Percentiles rank a stretch among this genome's conserved stretches.
Evolutionary conservation across 1,140 invertebrate species (phyloP).

Genomic region (Bursaphelenchus mucronatus): DNA sequence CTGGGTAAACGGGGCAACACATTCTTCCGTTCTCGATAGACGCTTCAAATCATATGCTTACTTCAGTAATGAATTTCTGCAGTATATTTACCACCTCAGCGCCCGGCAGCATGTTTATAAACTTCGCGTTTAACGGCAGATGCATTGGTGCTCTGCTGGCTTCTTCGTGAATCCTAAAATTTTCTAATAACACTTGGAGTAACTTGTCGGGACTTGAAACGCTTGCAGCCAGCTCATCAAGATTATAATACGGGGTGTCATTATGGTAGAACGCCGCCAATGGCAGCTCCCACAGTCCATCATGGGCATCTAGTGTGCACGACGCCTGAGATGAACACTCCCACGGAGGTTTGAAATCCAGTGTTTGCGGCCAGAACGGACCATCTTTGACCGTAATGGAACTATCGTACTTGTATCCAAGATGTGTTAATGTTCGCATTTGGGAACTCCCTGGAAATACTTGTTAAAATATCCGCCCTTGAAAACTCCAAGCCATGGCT

Average conservation of each 20-base stretch:
- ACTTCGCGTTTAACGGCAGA: conserved; percentile 42
- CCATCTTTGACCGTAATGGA: conserved; percentile 42
- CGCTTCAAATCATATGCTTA: too few species aligned
- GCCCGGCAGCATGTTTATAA: conserved; percentile 39
- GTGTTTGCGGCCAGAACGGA: conserved; percentile 52
- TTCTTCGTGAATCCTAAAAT: conserved; percentile 25
- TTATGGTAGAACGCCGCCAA: conserved; percentile 34
- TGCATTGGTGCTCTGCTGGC: conserved; percentile 50
- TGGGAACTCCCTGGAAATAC: conserved; percentile 48
- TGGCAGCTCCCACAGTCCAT: conserved; percentile 46
- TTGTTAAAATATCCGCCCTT: too few species aligned
- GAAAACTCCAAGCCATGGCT: too few species aligned
- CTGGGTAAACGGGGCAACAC: conserved; percentile 6
- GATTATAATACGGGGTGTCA: conserved; percentile 20
- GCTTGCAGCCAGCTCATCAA: conserved; percentile 1
- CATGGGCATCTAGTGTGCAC: conserved; percentile 36
- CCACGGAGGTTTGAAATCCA: conserved; percentile 43
- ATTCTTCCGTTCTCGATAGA: too few species aligned
- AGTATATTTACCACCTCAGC: conserved; percentile 37
- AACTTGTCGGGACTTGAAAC: conserved; percentile 16
- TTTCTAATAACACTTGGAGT: conserved; percentile 27
- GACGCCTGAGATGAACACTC: conserved; percentile 31
- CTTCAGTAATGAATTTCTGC: conserved; percentile 43
- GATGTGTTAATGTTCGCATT: conserved; percentile 43
- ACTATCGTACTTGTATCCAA: conserved; percentile 45